Evolutionary conservation across 1,140 invertebrate species (phyloP).

Genomic region (Tetramorium alpestre): DNA sequence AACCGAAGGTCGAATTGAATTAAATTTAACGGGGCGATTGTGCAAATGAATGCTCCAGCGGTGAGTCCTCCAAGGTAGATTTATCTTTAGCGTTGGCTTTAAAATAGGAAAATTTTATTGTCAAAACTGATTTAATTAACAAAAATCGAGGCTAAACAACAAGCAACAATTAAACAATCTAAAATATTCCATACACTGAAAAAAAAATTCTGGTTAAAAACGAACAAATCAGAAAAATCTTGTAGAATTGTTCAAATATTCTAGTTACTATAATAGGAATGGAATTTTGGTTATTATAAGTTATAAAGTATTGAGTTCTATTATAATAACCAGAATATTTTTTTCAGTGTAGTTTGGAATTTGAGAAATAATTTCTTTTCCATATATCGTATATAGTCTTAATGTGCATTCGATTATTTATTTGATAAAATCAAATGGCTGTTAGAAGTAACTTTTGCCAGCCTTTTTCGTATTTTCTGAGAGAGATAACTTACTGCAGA

Average conservation of each 20-base stretch:
- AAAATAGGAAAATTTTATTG: background rate
- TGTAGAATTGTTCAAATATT: too few species aligned
- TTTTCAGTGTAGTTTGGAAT: too few species aligned
- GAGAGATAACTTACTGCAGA: slow-evolving; percentile 8
- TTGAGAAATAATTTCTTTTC: background rate
- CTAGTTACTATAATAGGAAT: too few species aligned
- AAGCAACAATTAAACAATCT: background rate
- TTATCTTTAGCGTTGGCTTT: background rate
- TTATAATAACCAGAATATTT: too few species aligned
- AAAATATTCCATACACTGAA: background rate
- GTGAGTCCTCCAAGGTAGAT: background rate
- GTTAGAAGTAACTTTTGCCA: background rate
- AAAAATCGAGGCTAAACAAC: background rate
- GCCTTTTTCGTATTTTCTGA: background rate
- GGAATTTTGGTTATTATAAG: too few species aligned
- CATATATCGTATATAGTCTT: background rate
- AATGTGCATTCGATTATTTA: background rate
- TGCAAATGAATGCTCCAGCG: slow-evolving; percentile 9
- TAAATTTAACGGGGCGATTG: slow-evolving; percentile 53
- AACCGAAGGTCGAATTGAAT: slow-evolving; percentile 41
- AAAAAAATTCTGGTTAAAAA: too few species aligned
- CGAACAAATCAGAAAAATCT: too few species aligned
- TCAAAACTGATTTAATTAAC: background rate
- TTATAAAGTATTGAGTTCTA: too few species aligned
- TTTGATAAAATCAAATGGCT: too few species aligned